These are phyloP conservation scores for Neocrepidodera transversa DNA, from an alignment of 2,888 invertebrate species.

Conservation along the genomic window DNA sequence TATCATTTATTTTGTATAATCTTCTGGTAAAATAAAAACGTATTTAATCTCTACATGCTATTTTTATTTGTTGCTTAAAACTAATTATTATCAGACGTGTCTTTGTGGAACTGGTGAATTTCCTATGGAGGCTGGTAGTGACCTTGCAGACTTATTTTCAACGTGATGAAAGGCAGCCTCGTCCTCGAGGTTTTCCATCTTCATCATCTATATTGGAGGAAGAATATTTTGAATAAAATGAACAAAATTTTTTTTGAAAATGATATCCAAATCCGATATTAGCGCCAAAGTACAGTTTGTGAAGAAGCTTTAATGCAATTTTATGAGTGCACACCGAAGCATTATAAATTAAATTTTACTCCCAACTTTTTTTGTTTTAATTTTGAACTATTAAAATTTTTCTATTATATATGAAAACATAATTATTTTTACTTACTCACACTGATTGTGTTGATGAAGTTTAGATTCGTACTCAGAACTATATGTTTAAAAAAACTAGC, in stretches of 20 bases:
- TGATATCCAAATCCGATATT: conserved; percentile 2
- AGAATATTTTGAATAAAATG: neutral
- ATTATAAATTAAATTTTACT: too few species aligned
- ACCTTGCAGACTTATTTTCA: conserved; percentile 59
- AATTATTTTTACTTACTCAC: too few species aligned
- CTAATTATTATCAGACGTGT: conserved; percentile 47
- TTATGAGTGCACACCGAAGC: too few species aligned
- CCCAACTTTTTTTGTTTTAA: too few species aligned
- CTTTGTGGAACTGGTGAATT: conserved; percentile 53
- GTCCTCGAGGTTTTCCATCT: conserved; percentile 67
- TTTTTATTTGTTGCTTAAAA: conserved; percentile 27
- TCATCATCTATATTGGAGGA: conserved; percentile 67
- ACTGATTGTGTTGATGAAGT: too few species aligned
- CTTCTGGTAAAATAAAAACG: conserved; percentile 20
- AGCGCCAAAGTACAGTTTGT: too few species aligned
- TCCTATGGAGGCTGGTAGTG: conserved; percentile 51
- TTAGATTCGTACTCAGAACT: too few species aligned
- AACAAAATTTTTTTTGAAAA: conserved; percentile 1
- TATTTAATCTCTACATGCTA: neutral
- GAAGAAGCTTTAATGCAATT: too few species aligned
- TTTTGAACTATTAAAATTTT: too few species aligned
- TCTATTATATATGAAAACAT: too few species aligned
- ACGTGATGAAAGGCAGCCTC: conserved; percentile 72
- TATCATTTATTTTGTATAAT: neutral
- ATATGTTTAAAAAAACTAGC: too few species aligned